These are phyloP conservation scores for Rana temporaria DNA, from an alignment of 2,113 vertebrate genomes.

Conservation along the genomic window DNA sequence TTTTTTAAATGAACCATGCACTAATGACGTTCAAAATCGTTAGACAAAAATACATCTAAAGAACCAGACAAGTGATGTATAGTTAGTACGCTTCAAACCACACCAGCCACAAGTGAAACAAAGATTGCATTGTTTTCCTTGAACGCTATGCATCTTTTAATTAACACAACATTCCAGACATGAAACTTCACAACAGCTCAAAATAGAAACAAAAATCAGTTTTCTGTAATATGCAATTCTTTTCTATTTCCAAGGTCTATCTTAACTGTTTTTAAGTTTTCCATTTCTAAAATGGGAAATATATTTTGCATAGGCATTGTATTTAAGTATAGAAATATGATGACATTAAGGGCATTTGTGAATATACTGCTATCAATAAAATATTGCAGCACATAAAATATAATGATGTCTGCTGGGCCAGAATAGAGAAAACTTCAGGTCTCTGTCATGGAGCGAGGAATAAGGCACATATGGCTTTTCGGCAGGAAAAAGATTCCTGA, in stretches of 20 bases:
- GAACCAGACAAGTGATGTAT: conserved; percentile 24
- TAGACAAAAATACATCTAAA: conserved; percentile 21
- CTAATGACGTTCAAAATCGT: conserved; percentile 7
- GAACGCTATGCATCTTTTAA: conserved; percentile 22
- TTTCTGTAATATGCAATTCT: conserved; percentile 5
- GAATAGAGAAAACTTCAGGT: conserved; percentile 6
- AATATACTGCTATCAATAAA: background rate
- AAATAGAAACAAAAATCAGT: conserved; percentile 4
- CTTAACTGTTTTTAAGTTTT: background rate
- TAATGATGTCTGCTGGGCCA: background rate
- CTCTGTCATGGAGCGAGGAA: conserved; percentile 21
- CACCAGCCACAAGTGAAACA: background rate
- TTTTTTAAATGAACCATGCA: background rate
- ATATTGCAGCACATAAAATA: conserved; percentile 3
- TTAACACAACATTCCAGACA: conserved; percentile 39
- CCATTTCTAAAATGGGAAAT: background rate
- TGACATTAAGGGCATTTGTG: background rate
- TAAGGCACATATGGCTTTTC: conserved; percentile 40
- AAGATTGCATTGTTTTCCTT: conserved; percentile 33
- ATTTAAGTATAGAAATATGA: background rate
- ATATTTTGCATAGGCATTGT: background rate
- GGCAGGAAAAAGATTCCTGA: conserved; percentile 45
- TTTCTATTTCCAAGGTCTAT: background rate
- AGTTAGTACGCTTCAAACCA: conserved; percentile 1
- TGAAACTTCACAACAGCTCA: conserved; percentile 18